Percentiles rank a stretch among this genome's conserved stretches.
phyloP scores from a whole-genome alignment of 2,113 vertebrate species.

The Stercorarius parasiticus region DNA sequence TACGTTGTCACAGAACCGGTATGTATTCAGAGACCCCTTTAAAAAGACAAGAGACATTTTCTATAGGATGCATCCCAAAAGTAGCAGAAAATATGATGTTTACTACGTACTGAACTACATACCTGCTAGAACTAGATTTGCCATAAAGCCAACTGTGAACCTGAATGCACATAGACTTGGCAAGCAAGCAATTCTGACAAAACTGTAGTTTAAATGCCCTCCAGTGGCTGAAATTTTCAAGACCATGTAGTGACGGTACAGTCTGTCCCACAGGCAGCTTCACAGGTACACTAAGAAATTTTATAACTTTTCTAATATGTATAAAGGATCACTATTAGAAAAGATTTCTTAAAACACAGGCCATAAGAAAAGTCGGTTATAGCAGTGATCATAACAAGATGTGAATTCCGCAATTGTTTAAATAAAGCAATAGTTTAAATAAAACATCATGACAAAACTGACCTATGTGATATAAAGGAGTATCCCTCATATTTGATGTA shows the following conservation, averaged over 20 bases:
- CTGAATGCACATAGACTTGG: background rate
- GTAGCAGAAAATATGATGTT: background rate
- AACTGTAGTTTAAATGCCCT: slow-evolving; percentile 42
- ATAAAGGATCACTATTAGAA: background rate
- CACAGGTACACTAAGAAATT: background rate
- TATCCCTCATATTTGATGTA: background rate
- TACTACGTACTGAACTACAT: background rate
- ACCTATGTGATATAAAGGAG: background rate
- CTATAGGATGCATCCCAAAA: background rate
- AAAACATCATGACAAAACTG: background rate
- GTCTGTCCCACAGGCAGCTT: background rate
- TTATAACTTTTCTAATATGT: background rate
- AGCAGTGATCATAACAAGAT: background rate
- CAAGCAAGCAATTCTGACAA: background rate
- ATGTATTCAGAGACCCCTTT: slow-evolving; percentile 96
- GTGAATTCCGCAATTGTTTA: background rate
- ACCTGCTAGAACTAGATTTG: background rate
- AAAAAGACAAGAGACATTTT: slow-evolving; percentile 60
- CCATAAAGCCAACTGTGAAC: background rate
- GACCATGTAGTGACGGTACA: background rate
- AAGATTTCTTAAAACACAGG: background rate
- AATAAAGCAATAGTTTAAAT: background rate
- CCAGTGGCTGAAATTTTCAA: slow-evolving; percentile 41
- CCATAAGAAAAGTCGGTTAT: background rate
- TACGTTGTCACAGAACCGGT: slow-evolving; percentile 98